A percentile compares a stretch with the other conserved stretches of the same genome.
Evolutionary conservation across 2,888 invertebrate species (phyloP).

Genomic region (Melanostoma scalare): DNA sequence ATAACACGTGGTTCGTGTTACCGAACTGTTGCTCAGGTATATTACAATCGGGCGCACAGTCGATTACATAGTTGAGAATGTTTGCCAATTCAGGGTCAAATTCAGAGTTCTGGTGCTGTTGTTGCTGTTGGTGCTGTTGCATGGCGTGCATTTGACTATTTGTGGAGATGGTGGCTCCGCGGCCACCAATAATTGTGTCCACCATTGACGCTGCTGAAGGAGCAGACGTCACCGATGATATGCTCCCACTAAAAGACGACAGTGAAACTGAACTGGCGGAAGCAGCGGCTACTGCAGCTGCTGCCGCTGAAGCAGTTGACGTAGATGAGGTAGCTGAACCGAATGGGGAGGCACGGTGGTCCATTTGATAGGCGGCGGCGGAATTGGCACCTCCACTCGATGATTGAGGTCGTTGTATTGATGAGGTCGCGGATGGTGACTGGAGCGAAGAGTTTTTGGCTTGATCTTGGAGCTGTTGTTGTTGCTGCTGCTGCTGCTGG

Average conservation of each 20-base stretch:
- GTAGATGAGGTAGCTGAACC: conserved; percentile 80
- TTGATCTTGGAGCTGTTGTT: conserved; percentile 77
- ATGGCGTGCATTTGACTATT: conserved; percentile 75
- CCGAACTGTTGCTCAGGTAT: conserved; percentile 76
- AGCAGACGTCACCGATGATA: conserved; percentile 61
- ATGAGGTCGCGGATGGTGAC: conserved; percentile 74
- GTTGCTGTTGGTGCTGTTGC: conserved; percentile 76
- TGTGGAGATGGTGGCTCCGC: conserved; percentile 63
- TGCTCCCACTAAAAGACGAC: conserved; percentile 81
- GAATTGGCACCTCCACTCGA: conserved; percentile 61
- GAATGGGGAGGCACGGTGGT: conserved; percentile 75
- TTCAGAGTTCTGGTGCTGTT: conserved; percentile 74
- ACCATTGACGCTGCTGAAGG: conserved; percentile 61
- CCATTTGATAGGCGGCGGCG: conserved; percentile 58
- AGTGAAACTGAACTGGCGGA: conserved; percentile 74
- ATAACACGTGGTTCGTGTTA: conserved; percentile 76
- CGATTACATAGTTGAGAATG: conserved; percentile 92
- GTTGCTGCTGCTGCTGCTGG: conserved; percentile 75
- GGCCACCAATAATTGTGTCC: conserved; percentile 48
- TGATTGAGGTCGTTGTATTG: conserved; percentile 75
- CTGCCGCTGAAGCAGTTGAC: conserved; percentile 63
- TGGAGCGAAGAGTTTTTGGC: conserved; percentile 75
- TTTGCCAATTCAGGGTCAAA: conserved; percentile 89
- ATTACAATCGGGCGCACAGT: conserved; percentile 87
- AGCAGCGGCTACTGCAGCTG: conserved; percentile 49